Percentiles rank a stretch among this genome's conserved stretches.
Evolutionary conservation across 2,113 vertebrate species (phyloP).

Genomic region (Tamias sibiricus): DNA sequence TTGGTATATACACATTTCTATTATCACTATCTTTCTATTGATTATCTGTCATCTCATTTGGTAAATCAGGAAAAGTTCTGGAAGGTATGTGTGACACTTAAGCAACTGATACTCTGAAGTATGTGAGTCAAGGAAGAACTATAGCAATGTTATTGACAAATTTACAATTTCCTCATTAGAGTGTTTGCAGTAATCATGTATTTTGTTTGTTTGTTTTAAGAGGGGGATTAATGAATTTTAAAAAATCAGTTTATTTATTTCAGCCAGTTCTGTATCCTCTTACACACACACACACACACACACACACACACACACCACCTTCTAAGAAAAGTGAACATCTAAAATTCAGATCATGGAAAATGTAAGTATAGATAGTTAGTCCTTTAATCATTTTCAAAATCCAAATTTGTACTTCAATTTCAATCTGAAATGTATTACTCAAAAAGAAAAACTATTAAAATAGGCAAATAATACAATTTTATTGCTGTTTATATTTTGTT

Average conservation of each 20-base stretch:
- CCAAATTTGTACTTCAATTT: not conserved
- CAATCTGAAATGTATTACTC: not conserved
- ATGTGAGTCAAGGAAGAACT: not conserved
- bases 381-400: not conserved
- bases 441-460: not conserved
- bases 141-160: not conserved
- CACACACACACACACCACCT: not conserved
- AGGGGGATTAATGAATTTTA: not conserved
- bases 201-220: not conserved
- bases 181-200: not conserved
- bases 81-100: not conserved
- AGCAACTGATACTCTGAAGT: not conserved
- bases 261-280: not conserved
- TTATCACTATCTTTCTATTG: not conserved
- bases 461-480: not conserved
- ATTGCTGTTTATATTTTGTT: not conserved
- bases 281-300: not conserved
- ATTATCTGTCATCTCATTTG: not conserved
- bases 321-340: not conserved
- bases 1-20: not conserved
- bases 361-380: not conserved
- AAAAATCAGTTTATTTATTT: not conserved
- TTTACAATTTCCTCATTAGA: not conserved
- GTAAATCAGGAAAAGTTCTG: not conserved
- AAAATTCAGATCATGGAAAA: not conserved